A percentile compares a stretch with the other conserved stretches of the same genome.
phyloP scores from a whole-genome alignment of 2,888 invertebrate species.

The Proisotoma minuta region DNA sequence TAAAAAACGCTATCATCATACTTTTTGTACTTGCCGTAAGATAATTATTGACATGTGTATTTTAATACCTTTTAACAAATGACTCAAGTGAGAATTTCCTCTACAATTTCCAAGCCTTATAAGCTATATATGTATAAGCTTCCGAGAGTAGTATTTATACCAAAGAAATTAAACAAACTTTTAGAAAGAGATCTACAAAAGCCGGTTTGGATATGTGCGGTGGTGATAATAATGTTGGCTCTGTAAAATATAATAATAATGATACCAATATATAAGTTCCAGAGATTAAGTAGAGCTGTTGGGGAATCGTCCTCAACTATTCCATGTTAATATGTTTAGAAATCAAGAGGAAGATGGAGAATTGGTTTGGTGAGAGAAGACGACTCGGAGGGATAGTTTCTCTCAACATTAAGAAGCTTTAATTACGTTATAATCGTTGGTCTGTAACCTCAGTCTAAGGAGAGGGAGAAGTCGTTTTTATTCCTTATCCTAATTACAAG shows the following conservation, averaged over 20 bases:
- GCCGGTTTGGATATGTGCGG: background rate
- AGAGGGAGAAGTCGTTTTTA: slow-evolving; percentile 35
- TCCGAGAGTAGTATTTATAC: background rate
- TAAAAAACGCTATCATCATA: background rate
- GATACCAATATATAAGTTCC: too few relatives aligned
- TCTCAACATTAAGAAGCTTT: slow-evolving; percentile 46
- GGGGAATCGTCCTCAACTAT: slow-evolving; percentile 16
- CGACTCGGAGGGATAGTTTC: slow-evolving; percentile 40
- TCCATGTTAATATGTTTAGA: background rate
- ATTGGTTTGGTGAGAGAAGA: slow-evolving; percentile 5
- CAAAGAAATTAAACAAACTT: background rate
- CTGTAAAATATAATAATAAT: too few relatives aligned
- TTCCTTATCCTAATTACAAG: slow-evolving; percentile 46
- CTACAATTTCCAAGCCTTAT: background rate
- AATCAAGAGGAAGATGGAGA: background rate
- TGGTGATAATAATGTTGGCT: background rate
- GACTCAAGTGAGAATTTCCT: slow-evolving; percentile 19
- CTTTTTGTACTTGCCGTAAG: slow-evolving; percentile 9
- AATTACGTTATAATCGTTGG: slow-evolving; percentile 48
- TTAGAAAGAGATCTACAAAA: background rate
- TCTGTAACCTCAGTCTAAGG: slow-evolving; percentile 46
- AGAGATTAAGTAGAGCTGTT: too few relatives aligned
- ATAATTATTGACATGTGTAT: slow-evolving; percentile 29
- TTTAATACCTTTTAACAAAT: slow-evolving; percentile 29
- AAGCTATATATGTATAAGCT: background rate